These are phyloP conservation scores for Tryphoninae sp. DNA, from an alignment of 2,888 invertebrate genomes.

Conservation along the genomic window DNA sequence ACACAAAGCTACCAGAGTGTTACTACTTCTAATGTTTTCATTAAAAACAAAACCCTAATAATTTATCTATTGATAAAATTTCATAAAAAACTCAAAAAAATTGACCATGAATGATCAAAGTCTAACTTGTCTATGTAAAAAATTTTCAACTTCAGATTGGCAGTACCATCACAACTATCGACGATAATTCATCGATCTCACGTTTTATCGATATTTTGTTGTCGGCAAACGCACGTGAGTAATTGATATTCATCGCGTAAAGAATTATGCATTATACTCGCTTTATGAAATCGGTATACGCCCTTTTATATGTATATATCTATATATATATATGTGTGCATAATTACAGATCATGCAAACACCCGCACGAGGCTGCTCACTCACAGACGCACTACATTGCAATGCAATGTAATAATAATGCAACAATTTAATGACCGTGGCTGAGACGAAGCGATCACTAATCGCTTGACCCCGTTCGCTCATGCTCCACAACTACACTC, in stretches of 20 bases:
- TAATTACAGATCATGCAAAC: constrained; percentile 43
- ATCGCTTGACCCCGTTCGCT: constrained; percentile 61
- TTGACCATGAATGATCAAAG: too few relatives aligned
- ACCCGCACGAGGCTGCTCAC: constrained; percentile 36
- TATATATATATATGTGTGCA: neutral
- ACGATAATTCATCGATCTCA: constrained; percentile 1
- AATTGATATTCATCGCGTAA: constrained; percentile 4
- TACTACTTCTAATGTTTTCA: too few relatives aligned
- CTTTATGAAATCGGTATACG: constrained; percentile 48
- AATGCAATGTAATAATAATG: constrained; percentile 59
- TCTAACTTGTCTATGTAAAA: neutral
- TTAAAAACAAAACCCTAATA: too few relatives aligned
- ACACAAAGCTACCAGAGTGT: too few relatives aligned
- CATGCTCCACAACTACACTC: constrained; percentile 34
- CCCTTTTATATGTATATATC: constrained; percentile 15
- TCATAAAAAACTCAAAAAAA: too few relatives aligned
- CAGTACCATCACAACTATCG: neutral
- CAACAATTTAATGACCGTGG: constrained; percentile 59
- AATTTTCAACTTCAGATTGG: neutral
- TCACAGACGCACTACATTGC: constrained; percentile 48
- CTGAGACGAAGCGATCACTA: constrained; percentile 51
- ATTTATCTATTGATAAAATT: too few relatives aligned
- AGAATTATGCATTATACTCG: constrained; percentile 53
- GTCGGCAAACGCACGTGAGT: neutral
- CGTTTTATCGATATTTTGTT: neutral